Base-by-base conservation (phyloP, 37 sponge, comb jelly and placozoan genomes). In the Petrosia ficiformis region DNA sequence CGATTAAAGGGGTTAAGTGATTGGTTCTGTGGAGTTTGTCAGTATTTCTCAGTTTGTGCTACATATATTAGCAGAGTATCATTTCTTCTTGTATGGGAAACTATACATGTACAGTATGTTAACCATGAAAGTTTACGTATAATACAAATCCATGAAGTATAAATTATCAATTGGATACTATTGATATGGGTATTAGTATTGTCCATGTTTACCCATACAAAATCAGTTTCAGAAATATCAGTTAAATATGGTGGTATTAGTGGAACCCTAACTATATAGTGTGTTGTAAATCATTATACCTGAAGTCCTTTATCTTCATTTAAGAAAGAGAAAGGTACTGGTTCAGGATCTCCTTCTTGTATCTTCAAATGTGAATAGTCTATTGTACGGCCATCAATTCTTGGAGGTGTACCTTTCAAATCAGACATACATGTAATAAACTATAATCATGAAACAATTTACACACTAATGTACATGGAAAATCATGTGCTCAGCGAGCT, bases 291-390 rank as follows among this genome's bases (percentile, higher is more conserved):
- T 31, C 6, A 1, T 34, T 73, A 34, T 58, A 87, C 88, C 65
- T 81, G 42, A 4, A 88, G 39, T 3, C 65, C 80, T 1, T 57
- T 57, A 42, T 39, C 40, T 26, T 77, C 79, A 59, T 88, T 85
- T 42, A 89, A 57, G 69, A 94, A 89, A 8, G 94, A 94, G 68
- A 94, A 94, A 3, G 94, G 94, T n/a, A 56, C 78, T 2, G 94
- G 94, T 40, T 77, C 76, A 5, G 82, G 65, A 68, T 94, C 94
- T 41, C 84, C 87, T 2, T 8, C n/a, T 67, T 94, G 90, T 40
- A 56, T 52, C 19, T 42, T 22, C 6, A 79, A 44, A 24, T 33
- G 37, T 24, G 60, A 37, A 42, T 44, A 86, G 73, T 94, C 75
- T 38, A 94, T 70, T n/a, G 94, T 82, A 1, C 42, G 26, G 4